Evolutionary conservation across 2,888 invertebrate species (phyloP).

Genomic region (Ctenicera cuprea): DNA sequence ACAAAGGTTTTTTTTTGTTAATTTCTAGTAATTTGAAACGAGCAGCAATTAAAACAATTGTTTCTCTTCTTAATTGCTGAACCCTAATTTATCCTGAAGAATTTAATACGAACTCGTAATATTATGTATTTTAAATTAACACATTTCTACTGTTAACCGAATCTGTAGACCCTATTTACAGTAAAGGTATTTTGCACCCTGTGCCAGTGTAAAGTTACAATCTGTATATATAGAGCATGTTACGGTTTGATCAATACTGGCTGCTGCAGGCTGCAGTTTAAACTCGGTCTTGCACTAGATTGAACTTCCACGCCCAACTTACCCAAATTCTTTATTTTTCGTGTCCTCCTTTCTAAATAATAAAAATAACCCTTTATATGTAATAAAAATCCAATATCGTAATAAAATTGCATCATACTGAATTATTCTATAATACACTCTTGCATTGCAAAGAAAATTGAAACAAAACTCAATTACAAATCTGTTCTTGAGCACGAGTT

Average conservation of each 20-base stretch:
- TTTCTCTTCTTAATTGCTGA: too few relatives aligned
- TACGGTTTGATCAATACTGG: slow-evolving; percentile 49
- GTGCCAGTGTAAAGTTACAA: slow-evolving; percentile 20
- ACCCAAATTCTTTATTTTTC: slow-evolving; percentile 30
- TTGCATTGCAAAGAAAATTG: neutral
- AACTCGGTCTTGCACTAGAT: slow-evolving; percentile 46
- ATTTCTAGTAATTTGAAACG: too few relatives aligned
- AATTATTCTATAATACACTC: neutral
- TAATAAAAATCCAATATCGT: neutral
- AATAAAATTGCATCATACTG: neutral
- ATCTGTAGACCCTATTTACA: too few relatives aligned
- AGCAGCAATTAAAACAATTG: too few relatives aligned
- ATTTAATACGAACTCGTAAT: too few relatives aligned
- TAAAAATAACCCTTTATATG: neutral
- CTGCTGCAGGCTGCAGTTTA: slow-evolving; percentile 50
- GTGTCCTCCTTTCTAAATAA: neutral
- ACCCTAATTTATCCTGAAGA: too few relatives aligned
- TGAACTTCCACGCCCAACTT: slow-evolving; percentile 50
- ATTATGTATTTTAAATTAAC: too few relatives aligned
- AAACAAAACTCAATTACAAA: neutral
- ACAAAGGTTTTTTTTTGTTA: too few relatives aligned
- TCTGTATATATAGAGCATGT: slow-evolving; percentile 24
- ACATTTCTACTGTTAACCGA: too few relatives aligned
- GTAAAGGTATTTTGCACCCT: neutral
- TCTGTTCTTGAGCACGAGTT: neutral